Conservation (phyloP, 1,140 invertebrate species). For the Anastatus disparis region DNA sequence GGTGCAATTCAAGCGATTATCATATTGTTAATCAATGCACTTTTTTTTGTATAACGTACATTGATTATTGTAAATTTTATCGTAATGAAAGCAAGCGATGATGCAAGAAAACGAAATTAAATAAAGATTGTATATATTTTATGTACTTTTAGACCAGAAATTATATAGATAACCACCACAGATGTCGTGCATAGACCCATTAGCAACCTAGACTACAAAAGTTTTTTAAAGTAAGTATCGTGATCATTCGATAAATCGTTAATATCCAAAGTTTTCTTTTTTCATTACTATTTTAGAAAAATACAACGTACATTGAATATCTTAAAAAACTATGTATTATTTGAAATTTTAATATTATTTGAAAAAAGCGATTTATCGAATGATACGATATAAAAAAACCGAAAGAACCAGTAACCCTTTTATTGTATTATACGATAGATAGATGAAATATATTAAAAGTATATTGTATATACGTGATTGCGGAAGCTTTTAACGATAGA, state of each 20-base stretch:
- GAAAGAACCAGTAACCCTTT: not conserved
- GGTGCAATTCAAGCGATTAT: too few relatives aligned
- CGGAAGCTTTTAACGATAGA: constrained; percentile 10
- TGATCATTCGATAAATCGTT: constrained; percentile 22
- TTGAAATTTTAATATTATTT: too few relatives aligned
- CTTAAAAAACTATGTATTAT: too few relatives aligned
- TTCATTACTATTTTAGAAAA: too few relatives aligned
- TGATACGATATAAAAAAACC: not conserved
- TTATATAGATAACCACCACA: constrained; percentile 7
- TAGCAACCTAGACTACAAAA: not conserved
- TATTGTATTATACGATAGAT: constrained; percentile 1
- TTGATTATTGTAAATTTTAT: too few relatives aligned
- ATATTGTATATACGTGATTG: not conserved
- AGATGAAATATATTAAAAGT: too few relatives aligned
- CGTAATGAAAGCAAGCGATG: constrained; percentile 11
- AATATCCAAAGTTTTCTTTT: too few relatives aligned
- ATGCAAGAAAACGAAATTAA: constrained; percentile 5
- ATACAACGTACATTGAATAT: too few relatives aligned
- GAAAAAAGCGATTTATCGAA: constrained; percentile 4
- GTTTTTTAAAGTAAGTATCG: not conserved
- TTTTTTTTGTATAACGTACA: too few relatives aligned
- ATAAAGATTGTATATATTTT: not conserved
- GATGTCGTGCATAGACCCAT: constrained; percentile 12
- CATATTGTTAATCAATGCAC: too few relatives aligned
- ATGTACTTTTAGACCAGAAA: not conserved